Percentiles rank a stretch among this genome's conserved stretches.
These are phyloP conservation scores for Podarcis raffonei DNA, from an alignment of 2,113 vertebrate genomes.

Conservation along the genomic window DNA sequence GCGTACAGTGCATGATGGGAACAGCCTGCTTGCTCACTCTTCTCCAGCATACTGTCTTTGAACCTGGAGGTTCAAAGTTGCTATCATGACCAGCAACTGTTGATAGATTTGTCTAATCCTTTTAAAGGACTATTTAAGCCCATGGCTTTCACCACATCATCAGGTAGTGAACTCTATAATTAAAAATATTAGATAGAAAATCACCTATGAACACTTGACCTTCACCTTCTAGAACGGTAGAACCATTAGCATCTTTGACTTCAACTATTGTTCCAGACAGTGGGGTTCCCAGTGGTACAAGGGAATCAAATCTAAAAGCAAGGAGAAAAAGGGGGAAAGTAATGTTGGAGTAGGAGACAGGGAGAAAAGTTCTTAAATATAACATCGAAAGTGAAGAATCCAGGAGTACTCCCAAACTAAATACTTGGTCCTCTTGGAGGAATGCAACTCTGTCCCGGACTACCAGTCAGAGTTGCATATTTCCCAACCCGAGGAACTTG, in stretches of 20 bases:
- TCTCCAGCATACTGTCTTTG: not conserved
- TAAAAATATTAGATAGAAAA: conserved; percentile 15
- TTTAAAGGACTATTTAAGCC: not conserved
- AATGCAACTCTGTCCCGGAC: too few relatives aligned
- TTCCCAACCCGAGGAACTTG: too few relatives aligned
- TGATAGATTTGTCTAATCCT: not conserved
- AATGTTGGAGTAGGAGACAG: not conserved
- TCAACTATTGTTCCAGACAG: conserved; percentile 88
- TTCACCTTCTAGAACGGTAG: conserved; percentile 83
- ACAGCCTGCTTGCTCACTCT: not conserved
- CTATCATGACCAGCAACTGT: not conserved
- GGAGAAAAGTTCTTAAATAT: too few relatives aligned
- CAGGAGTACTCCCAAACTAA: too few relatives aligned
- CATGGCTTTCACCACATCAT: not conserved
- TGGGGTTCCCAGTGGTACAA: conserved; percentile 84
- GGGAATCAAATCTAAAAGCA: conserved; percentile 68
- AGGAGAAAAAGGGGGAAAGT: not conserved
- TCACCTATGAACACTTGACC: conserved; percentile 94
- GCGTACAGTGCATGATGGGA: not conserved
- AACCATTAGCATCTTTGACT: conserved; percentile 81
- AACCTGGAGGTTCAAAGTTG: not conserved
- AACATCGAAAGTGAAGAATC: not conserved
- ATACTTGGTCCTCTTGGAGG: too few relatives aligned
- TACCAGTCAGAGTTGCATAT: too few relatives aligned
- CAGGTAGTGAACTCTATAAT: not conserved